These are phyloP conservation scores for Aptenodytes patagonicus DNA, from an alignment of 2,113 vertebrate genomes.

Conservation along the genomic window DNA sequence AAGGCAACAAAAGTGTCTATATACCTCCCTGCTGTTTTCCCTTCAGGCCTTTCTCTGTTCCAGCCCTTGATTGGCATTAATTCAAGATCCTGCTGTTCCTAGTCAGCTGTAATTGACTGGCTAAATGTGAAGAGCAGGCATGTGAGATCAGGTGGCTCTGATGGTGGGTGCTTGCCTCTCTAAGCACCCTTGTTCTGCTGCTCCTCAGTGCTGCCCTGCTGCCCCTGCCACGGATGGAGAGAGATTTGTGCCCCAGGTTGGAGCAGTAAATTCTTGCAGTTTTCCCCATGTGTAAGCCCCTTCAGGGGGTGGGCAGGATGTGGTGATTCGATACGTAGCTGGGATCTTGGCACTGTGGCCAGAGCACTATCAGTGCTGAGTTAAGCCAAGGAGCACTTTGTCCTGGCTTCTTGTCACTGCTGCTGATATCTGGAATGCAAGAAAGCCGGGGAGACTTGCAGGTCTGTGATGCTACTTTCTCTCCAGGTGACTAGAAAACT, in stretches of 20 bases:
- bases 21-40: background rate
- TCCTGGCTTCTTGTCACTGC: background rate
- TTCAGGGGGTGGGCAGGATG: background rate
- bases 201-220: background rate
- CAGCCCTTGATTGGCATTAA: background rate
- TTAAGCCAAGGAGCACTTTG: background rate
- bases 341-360: background rate
- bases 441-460: background rate
- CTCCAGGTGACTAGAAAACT: background rate
- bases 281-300: background rate
- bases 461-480: background rate
- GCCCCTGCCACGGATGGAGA: background rate
- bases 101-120: background rate
- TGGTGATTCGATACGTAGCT: background rate
- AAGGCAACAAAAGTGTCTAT: background rate
- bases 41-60: background rate
- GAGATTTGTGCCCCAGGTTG: background rate
- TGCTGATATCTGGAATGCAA: background rate
- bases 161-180: background rate
- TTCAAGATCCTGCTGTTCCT: background rate
- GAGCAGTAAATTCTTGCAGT: background rate
- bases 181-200: background rate
- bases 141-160: background rate
- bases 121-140: background rate
- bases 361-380: background rate